Base-by-base conservation (phyloP, 2,113 vertebrate species). In the Cathartes aura region DNA sequence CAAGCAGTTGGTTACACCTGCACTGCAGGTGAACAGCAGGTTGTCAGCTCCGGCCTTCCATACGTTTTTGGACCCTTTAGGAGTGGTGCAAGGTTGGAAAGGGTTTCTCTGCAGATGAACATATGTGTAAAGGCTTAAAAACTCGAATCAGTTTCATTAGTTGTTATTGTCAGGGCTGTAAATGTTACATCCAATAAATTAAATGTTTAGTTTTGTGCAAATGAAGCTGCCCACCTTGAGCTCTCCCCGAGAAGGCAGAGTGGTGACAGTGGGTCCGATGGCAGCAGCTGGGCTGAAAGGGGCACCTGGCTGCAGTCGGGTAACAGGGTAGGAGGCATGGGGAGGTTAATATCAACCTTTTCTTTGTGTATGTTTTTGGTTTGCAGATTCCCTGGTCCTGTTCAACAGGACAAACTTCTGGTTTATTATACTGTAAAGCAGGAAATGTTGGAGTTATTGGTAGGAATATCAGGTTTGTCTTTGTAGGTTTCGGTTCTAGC, bases 301-400 rank as follows among this genome's bases (percentile, higher is more conserved):
- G 11, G 7, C n/a, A 81, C 34, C 17, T 20, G 53, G 15, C 29
- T 38, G 53, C 19, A 15, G 29, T 22, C 1, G 2, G 36, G 16
- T 43, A 19, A 47, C 8, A 7, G 22, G 45, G 15, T 2, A 4
- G 45, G 55, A 78, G 45, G 26, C 10, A 24, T 26, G 11, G 18
- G 27, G 22, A 58, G 14, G 32, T 59, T 67, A 8, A 8, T 50
- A 8, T 3, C 62, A 34, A 5, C 20, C 34, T 87, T 72, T 45
- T 32, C 27, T 23, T 50, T 5, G 7, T 15, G 15, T 17, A 9
- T 53, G 23, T 2, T 38, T 89, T 47, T 58, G 15, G 5, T 74
- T 84, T 60, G 7, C 19, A 22, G n/a, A 11, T 53, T 50, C 4
- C 2, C 12, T 0, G 0, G 18, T 47, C 48, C 17, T 23, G 15